phyloP scores from a whole-genome alignment of 2,113 vertebrate genomes.

The Urocitellus parryii region DNA sequence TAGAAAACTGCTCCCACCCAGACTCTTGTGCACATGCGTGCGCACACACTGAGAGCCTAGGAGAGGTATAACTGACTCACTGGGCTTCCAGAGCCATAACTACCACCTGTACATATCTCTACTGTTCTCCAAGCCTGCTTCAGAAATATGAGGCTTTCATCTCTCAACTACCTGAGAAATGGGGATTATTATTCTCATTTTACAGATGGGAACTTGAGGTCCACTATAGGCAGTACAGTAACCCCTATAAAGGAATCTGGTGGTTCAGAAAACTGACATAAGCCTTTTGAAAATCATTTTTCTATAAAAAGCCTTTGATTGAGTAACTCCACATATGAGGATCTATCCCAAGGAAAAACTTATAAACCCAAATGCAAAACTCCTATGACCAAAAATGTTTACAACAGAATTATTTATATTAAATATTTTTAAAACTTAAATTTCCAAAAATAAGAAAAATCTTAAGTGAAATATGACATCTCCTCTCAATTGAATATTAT shows the following conservation, averaged over 20 bases:
- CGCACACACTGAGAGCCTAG: too few species aligned
- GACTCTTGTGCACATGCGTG: too few species aligned
- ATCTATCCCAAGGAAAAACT: neutral
- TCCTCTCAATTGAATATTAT: neutral
- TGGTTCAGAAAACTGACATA: conserved; percentile 24
- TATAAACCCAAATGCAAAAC: conserved; percentile 24
- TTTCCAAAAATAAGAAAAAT: conserved; percentile 1
- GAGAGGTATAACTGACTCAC: neutral
- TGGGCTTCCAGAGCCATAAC: neutral
- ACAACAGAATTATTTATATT: conserved; percentile 29
- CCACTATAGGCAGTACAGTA: neutral
- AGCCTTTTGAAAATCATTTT: conserved; percentile 10
- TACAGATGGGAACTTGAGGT: neutral
- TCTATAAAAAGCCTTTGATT: conserved; percentile 37
- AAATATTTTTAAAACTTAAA: neutral
- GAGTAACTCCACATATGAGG: neutral
- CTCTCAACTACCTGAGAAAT: neutral
- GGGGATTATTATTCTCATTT: neutral
- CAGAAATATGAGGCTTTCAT: neutral
- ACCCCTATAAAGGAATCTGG: neutral
- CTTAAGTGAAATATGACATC: neutral
- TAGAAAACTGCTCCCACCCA: neutral
- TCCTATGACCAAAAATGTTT: conserved; percentile 11
- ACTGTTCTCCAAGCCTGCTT: neutral
- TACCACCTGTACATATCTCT: neutral